Conservation (phyloP, 2,113 vertebrate genomes). For the Corythoichthys intestinalis region DNA sequence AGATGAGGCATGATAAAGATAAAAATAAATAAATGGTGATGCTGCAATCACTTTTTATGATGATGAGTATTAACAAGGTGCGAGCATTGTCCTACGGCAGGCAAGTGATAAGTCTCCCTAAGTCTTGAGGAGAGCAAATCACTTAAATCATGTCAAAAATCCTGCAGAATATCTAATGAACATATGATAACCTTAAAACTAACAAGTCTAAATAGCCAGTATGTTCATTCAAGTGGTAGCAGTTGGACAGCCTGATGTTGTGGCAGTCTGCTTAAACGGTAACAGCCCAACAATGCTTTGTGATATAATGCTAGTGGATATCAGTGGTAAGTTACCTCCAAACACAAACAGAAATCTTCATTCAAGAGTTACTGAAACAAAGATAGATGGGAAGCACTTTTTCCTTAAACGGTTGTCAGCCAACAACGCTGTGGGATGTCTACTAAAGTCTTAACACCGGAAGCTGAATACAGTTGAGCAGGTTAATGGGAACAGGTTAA, state of each 20-base stretch:
- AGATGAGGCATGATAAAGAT: background rate
- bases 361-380: background rate
- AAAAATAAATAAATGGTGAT: background rate
- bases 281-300: background rate
- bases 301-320: background rate
- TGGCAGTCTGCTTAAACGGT: background rate
- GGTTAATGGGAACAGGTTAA: constrained; percentile 35
- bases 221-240: background rate
- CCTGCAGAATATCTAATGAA: background rate
- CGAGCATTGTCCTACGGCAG: background rate
- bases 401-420: background rate
- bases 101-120: background rate
- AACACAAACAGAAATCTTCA: background rate
- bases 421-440: background rate
- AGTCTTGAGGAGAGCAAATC: background rate
- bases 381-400: background rate
- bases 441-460: constrained; percentile 39
- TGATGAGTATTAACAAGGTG: background rate
- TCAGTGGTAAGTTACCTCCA: background rate
- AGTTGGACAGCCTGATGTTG: background rate
- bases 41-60: background rate
- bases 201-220: background rate
- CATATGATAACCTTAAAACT: no score
- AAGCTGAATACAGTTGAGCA: constrained; percentile 24
- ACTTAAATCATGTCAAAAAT: background rate